Evolutionary conservation across 2,797 vertebrate species (phyloP).

Genomic region (Crocidura indochinensis): DNA sequence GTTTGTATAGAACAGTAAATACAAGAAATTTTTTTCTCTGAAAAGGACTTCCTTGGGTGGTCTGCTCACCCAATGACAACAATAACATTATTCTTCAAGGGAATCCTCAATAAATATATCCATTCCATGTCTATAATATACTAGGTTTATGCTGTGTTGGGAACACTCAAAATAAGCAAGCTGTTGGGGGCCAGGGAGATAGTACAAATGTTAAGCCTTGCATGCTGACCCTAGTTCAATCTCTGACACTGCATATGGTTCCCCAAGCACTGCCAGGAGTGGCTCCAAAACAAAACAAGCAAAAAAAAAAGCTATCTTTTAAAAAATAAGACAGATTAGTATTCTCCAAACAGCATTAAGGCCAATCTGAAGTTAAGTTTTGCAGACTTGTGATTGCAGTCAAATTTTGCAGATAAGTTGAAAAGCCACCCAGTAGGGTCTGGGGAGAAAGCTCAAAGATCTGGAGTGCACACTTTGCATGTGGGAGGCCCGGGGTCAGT

Average conservation of each 20-base stretch:
- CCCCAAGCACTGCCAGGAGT: no score
- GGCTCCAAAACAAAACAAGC: no score
- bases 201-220: no score
- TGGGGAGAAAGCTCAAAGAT: no score
- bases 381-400: conserved; percentile 43
- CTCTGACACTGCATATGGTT: no score
- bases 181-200: no score
- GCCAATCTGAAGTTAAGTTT: conserved; percentile 54
- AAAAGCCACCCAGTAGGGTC: conserved; percentile 21
- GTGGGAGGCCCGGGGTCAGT: no score
- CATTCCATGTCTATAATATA: not conserved
- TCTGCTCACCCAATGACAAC: conserved; percentile 38
- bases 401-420: conserved; percentile 63
- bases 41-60: conserved; percentile 47
- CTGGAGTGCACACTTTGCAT: no score
- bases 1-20: not conserved
- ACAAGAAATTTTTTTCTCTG: conserved; percentile 42
- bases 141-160: conserved; percentile 21
- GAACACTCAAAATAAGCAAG: conserved; percentile 19
- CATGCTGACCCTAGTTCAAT: no score
- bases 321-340: conserved; percentile 23
- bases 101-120: conserved; percentile 47
- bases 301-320: no score
- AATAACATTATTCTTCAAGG: conserved; percentile 69
- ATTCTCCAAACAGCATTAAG: conserved; percentile 51